Evolutionary conservation across 2,888 invertebrate genomes (phyloP), one percentile per base, ranked within the genome.

Genomic region (Drosophila acutilabella): DNA sequence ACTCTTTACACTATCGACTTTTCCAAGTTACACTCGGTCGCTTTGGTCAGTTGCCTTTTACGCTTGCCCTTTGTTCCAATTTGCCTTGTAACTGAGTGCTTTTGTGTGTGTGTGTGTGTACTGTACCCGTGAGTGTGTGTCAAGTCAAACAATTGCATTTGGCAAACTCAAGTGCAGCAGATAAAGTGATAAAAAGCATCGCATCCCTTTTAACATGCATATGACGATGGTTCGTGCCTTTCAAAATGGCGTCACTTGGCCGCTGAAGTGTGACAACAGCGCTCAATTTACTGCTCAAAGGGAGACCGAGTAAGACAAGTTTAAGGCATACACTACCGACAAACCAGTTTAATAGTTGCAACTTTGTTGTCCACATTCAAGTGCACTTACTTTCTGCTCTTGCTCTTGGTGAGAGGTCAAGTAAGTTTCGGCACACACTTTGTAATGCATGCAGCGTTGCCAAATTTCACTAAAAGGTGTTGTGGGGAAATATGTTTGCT

Each of bases 131-230:
- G 60, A 60, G 64, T 64, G 54, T 73, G 53, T 69, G 44, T 44
- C 71, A 79, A 81, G 76, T 68, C 76, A 83, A 73, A 83, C 87
- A 82, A 86, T 83, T 83, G 81, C 73, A 81, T 64, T 71, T 76
- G 84, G 87, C 87, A 81, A 70, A 67, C 87, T 79, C 76, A 87
- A 82, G 82, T 74, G 84, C 70, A 69, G 65, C 87, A 81, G 81
- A 81, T 81, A 87, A 84, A 73, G 59, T 71, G 79, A 73, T 76
- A 73, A 78, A 76, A 67, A 67, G 59, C 64, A 59, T 64, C 64
- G 59, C 47, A 62, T 40, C 38, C 47, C 62, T 57, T 72, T 67
- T 67, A 66, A 61, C 64, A 33, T 56, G 23, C 51, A 44, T 50
- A 42, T 38, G 30, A 18, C 53, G 48, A 10, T 48, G 67, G 33